A percentile compares a stretch with the other conserved stretches of the same genome.
These are phyloP conservation scores for Drosophila pegasa DNA, from an alignment of 2,888 invertebrate genomes.

Conservation along the genomic window DNA sequence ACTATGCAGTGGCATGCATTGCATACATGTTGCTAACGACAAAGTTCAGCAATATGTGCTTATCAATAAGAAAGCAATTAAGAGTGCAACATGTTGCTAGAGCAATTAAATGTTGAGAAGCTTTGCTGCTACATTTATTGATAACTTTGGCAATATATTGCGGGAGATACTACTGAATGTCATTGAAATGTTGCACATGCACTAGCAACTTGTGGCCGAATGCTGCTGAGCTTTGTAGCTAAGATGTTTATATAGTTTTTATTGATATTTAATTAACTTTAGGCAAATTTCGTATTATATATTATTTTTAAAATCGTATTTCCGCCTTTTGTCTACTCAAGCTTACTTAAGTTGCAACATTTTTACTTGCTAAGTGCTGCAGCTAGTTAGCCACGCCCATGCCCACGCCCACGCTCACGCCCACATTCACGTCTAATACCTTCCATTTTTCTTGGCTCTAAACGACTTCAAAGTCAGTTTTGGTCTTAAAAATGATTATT, in stretches of 20 bases:
- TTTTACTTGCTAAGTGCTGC: slow-evolving; percentile 5
- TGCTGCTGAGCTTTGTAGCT: not conserved
- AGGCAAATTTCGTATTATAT: not conserved
- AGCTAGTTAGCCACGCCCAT: too few relatives aligned
- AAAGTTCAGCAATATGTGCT: not conserved
- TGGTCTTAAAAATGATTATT: slow-evolving; percentile 54
- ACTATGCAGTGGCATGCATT: not conserved
- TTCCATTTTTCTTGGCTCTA: not conserved
- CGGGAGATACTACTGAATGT: fast-evolving
- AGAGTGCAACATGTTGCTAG: not conserved
- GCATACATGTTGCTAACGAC: not conserved
- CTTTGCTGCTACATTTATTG: not conserved
- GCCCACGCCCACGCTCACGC: not conserved
- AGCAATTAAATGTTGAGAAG: slow-evolving; percentile 3
- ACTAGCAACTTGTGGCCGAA: not conserved
- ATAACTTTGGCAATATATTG: not conserved
- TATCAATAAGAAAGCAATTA: not conserved
- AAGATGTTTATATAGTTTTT: not conserved
- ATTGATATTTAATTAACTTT: not conserved
- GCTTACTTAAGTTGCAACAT: not conserved
- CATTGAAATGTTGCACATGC: not conserved
- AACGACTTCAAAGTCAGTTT: slow-evolving; percentile 38
- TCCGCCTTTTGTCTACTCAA: not conserved
- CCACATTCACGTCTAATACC: not conserved
- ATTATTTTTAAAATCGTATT: not conserved